Evolutionary conservation across 2,113 vertebrate genomes (phyloP).

Genomic region (Myrmecophaga tridactyla): DNA sequence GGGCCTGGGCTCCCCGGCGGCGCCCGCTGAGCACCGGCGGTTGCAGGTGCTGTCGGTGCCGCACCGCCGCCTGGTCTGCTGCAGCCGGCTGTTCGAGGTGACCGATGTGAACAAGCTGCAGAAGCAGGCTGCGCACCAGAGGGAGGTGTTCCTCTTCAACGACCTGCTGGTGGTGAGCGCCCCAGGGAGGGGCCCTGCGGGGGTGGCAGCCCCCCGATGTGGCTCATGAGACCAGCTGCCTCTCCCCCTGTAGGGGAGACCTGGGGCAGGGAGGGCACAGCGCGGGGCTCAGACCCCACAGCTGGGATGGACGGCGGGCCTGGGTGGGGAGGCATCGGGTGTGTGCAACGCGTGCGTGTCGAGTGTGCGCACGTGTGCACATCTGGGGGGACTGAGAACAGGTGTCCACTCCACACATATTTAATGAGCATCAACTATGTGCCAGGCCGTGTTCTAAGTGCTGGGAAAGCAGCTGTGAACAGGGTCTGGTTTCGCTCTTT

Average conservation of each 20-base stretch:
- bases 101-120: conserved; percentile 96
- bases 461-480: neutral
- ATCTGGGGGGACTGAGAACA: neutral
- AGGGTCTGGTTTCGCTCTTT: neutral
- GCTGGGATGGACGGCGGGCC: neutral
- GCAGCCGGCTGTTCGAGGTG: conserved; percentile 97
- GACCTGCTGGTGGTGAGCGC: conserved; percentile 96
- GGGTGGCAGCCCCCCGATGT: too few relatives aligned
- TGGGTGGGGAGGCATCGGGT: neutral
- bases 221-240: too few relatives aligned
- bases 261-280: too few relatives aligned
- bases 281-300: too few relatives aligned
- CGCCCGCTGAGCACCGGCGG: neutral
- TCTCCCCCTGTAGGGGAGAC: too few relatives aligned
- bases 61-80: conserved; percentile 97
- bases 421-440: too few relatives aligned
- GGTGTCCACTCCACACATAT: neutral
- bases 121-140: conserved; percentile 96
- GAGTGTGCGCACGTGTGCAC: rapidly evolving
- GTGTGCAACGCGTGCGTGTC: neutral
- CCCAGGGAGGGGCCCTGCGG: neutral
- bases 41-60: conserved; percentile 94
- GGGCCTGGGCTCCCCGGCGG: rapidly evolving
- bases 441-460: neutral
- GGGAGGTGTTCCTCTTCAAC: conserved; percentile 99